Base-by-base conservation (phyloP, 2,113 vertebrate species). In the Antennarius striatus region DNA sequence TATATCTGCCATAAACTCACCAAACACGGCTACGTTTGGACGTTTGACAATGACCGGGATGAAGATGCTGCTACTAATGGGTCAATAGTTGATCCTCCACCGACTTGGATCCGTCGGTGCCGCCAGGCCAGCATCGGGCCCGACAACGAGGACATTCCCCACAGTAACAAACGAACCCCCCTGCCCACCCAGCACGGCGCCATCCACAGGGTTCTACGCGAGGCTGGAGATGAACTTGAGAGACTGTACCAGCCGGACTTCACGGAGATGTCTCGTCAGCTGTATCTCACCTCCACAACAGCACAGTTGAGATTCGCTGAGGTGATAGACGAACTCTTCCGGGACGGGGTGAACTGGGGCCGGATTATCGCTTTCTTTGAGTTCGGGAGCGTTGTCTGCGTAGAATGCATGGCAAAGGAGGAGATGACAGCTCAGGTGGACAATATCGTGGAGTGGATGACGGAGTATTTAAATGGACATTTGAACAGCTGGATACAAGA, bases 321-420 rank as follows among this genome's bases (percentile, higher is more conserved):
- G 1, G 98, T 98, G 84, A 95, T 96, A 77, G 96, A 98, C 81
- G 97, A 98, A 91, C 95, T 99, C 83, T 99, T 99, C 91, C 94
- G 95, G 88, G 97, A 98, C 8, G 98, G 96, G 10, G 94, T 98
- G 66, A 99, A 98, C 92, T 99, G 98, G 98, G 98, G 98, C 59
- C 93, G 98, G 77, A 97, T 99, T 39, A 95, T 99, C 82, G 98
- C 98, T 64, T 99, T 99, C 92, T 97, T 99, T 68, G 98, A 98
- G 92, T 99, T 99, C 28, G 98, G 98, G 4, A 95, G 96, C 4
- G 94, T 94, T 43, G 93, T 99, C 94, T 98, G 97, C 6, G 95
- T 94, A 85, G 96, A 99, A 90, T 97, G 97, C 77, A 94, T 94
- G 85, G 92, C 95, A 84, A 92, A 94, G 74, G 95, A 95, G 79